Evolutionary conservation across 1,140 invertebrate genomes (phyloP).

Genomic region (Berghia stephanieae): DNA sequence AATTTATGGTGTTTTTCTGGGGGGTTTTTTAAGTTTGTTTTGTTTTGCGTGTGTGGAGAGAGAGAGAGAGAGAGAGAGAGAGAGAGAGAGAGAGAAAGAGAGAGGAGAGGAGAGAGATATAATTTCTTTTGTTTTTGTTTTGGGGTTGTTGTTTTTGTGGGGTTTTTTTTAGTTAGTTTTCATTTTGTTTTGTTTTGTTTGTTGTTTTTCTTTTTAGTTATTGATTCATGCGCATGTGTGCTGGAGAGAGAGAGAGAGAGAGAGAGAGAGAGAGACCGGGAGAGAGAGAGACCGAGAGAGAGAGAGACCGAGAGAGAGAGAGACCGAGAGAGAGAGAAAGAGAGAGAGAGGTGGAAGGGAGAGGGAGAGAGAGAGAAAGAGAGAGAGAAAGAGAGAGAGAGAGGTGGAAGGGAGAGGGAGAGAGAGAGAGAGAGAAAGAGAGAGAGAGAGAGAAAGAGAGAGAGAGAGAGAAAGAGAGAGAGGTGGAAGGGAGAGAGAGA

Average conservation of each 20-base stretch:
- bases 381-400: background rate
- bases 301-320: background rate
- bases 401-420: background rate
- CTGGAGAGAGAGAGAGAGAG: background rate
- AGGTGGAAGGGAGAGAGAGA: slow-evolving; percentile 3
- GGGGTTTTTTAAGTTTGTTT: background rate
- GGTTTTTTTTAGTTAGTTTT: no score
- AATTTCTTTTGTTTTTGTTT: background rate
- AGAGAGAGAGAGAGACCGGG: background rate
- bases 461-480: slow-evolving; percentile 6
- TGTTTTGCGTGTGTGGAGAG: background rate
- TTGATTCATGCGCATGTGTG: no score
- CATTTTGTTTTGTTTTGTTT: no score
- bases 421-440: slow-evolving; percentile 15
- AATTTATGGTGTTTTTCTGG: background rate
- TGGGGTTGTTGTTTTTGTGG: background rate
- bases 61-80: background rate
- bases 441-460: background rate
- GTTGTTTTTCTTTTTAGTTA: no score
- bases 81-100: slow-evolving; percentile 15
- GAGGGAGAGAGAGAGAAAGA: slow-evolving; percentile 8
- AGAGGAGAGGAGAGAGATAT: background rate
- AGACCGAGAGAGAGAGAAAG: background rate
- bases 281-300: background rate
- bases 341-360: background rate